Conservation (phyloP, 2,797 vertebrate species). For the Aeoliscus strigatus region DNA sequence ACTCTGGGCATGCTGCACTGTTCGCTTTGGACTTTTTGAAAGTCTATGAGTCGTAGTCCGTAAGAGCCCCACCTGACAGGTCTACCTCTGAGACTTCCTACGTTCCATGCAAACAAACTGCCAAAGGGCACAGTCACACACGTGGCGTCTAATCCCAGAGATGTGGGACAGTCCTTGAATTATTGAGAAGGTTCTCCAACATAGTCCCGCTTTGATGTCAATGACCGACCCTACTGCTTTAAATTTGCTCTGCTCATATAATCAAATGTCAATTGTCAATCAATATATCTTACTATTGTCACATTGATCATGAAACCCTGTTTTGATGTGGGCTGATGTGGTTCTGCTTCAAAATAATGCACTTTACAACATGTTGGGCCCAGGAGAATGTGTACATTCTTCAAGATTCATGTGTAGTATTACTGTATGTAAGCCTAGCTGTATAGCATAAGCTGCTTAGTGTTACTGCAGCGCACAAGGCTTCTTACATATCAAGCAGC, state of each 20-base stretch:
- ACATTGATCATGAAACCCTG: neutral
- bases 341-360: too few relatives aligned
- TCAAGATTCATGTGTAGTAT: neutral
- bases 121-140: constrained; percentile 33
- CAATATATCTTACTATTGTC: neutral
- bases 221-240: constrained; percentile 7
- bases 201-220: constrained; percentile 19
- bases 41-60: constrained; percentile 7
- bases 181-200: constrained; percentile 28
- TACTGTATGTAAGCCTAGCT: constrained; percentile 5
- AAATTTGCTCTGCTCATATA: constrained; percentile 1
- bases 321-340: too few relatives aligned
- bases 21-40: constrained; percentile 1
- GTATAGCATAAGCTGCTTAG: constrained; percentile 22
- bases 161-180: constrained; percentile 29
- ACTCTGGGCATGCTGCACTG: neutral
- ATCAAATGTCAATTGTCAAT: constrained; percentile 9
- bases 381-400: neutral
- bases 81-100: constrained; percentile 17
- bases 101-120: constrained; percentile 15
- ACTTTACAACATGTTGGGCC: too few relatives aligned
- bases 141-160: constrained; percentile 27
- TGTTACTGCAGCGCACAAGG: constrained; percentile 13
- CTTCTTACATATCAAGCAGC: constrained; percentile 26
- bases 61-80: constrained; percentile 35